Base-by-base conservation (phyloP, 2,888 invertebrate species). In the Hyalella azteca region DNA sequence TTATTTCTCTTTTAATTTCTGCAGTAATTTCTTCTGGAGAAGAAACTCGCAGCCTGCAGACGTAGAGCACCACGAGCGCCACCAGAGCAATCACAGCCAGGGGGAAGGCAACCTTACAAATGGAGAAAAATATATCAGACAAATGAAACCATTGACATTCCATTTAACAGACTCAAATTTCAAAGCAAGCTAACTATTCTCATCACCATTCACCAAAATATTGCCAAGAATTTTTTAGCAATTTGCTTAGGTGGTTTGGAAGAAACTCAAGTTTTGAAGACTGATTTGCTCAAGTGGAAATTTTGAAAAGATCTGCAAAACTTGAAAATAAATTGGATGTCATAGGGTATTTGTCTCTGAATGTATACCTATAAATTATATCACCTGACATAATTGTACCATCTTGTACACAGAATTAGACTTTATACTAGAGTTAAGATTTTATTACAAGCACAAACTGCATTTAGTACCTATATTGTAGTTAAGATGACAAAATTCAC, bases 1-100 rank as follows among this genome's bases (percentile, higher is more conserved):
- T 89, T 87, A 89, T 88, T 88, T 89, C 86, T 87, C 86, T 13
- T 50, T 83, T 83, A 32, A 85, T 85, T 60, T 85, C 83, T 66
- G 81, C 83, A 39, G 82, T 83, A 48, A 85, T 83, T 54, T 80
- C 80, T 50, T 82, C 83, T 3, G 84, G 83, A 29, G 83, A 83
- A 5, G 83, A 66, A 15, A 75, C 79, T 48, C 81, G 76, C 3
- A 84, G 75, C 26, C 83, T 80, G 41, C 79, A 82, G 9, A 82
- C 50, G n/a, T 78, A 59, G 26, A 83, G 48, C 11, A 78, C 79
- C 3, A 83, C 29, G n/a, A 78, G 73, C 39, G 73, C 81, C 22
- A 82, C 19, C 5, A 81, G 32, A 15, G 79, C 50, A 59, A 80
- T 81, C 59, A 79, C 7, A 22, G 50, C 54, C 66, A 81, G 39